Evolutionary conservation across 2,888 invertebrate species (phyloP), one percentile per base, ranked within the genome.

Genomic region (Hecatera dysodea): DNA sequence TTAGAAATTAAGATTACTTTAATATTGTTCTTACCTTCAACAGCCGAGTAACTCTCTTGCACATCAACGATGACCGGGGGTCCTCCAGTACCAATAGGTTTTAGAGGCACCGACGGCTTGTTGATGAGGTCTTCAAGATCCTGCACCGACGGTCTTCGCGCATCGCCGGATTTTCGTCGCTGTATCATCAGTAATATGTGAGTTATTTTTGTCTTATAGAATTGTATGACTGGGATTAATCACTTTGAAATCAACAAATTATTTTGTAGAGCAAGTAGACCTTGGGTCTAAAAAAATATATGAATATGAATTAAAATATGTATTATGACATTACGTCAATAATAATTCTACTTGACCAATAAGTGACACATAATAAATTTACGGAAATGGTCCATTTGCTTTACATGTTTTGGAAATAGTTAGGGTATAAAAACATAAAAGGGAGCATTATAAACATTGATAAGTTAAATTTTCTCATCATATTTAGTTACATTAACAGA

Each of bases 41-140:
- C 98, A 72, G 99, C 99, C 57, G 99, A 98, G 95, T 99, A 99
- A 90, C 98, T 99, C 92, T 99, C 98, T 93, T 99, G 98, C 56
- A 98, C 98, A 93, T 99, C 99, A 83, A 99, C 97, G 92, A 99
- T 99, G 83, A 97, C 97, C 52, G 99, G 99, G 82, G 99, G 98
- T 75, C 98, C 98, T 81, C 97, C 97, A 89, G 97, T 97, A 80
- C 98, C 99, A 67, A 97, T 93, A 80, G 98, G 97, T 91, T 97
- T 97, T 82, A 99, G 96, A 60, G 99, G 99, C 67, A 99, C 98
- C 63, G 98, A 98, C 56, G 98, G 98, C 92, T 98, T 98, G 92
- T 99, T 98, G 93, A 99, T 98, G 85, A 97, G 97, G 92, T 98
- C 98, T 94, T 98, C 98, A 89, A 99, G 96, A 92, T 99, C 99